These are phyloP conservation scores for Cololabis saira DNA, from an alignment of 2,113 vertebrate species.

Conservation along the genomic window DNA sequence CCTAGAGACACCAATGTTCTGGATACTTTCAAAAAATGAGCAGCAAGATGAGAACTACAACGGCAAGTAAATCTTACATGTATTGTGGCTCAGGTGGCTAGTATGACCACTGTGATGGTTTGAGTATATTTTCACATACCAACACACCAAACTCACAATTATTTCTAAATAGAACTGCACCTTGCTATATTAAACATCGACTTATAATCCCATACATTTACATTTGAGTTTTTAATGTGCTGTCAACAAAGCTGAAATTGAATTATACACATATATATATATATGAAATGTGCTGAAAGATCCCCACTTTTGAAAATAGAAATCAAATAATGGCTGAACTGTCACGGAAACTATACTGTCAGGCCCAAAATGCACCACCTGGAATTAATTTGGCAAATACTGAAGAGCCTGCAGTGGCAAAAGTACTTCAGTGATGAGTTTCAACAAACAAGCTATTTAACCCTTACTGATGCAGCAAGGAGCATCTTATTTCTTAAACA, in stretches of 20 bases:
- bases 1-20: slow-evolving; percentile 63
- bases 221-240: slow-evolving; percentile 51
- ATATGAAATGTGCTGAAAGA: slow-evolving; percentile 52
- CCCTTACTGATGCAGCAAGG: too few species aligned
- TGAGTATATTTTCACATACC: slow-evolving; percentile 59
- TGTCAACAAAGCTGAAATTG: slow-evolving; percentile 55
- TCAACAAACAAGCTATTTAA: too few species aligned
- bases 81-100: background rate
- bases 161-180: slow-evolving; percentile 36
- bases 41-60: slow-evolving; percentile 48
- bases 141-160: slow-evolving; percentile 58
- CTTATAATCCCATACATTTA: slow-evolving; percentile 54
- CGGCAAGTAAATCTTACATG: slow-evolving; percentile 57
- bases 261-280: slow-evolving; percentile 21
- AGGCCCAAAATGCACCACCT: too few species aligned
- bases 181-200: slow-evolving; percentile 26
- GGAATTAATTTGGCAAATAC: too few species aligned
- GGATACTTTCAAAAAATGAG: slow-evolving; percentile 61
- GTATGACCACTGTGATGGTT: too few species aligned
- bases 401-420: too few species aligned
- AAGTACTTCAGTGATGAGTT: too few species aligned
- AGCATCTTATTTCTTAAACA: too few species aligned
- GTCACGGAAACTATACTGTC: background rate
- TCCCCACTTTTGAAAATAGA: slow-evolving; percentile 54
- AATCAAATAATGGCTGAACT: slow-evolving; percentile 10